Conservation (phyloP, 2,888 invertebrate genomes). For the Tipula confusa region DNA sequence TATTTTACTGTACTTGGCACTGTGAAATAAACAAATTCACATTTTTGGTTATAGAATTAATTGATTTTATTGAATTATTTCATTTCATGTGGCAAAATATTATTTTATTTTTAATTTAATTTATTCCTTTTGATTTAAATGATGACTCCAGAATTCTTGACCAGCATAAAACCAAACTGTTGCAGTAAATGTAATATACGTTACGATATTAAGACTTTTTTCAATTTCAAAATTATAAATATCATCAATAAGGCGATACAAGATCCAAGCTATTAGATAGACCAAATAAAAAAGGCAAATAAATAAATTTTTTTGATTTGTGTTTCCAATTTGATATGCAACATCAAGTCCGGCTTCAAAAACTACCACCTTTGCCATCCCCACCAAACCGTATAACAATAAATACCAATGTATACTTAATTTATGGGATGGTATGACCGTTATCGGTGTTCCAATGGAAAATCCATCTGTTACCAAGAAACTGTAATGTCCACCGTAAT, state of each 20-base stretch:
- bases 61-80: no score
- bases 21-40: no score
- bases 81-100: no score
- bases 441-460: neutral
- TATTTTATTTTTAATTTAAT: no score
- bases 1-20: no score
- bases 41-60: no score
- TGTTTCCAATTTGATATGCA: neutral
- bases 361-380: neutral
- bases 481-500: neutral
- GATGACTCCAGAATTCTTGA: neutral
- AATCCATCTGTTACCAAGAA: neutral
- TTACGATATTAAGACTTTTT: neutral
- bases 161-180: neutral
- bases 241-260: neutral
- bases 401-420: neutral
- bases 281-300: neutral
- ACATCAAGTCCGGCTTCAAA: neutral
- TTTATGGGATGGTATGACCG: neutral
- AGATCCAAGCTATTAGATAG: neutral
- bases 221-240: neutral
- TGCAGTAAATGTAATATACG: neutral
- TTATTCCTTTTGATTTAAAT: neutral
- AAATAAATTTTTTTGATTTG: neutral
- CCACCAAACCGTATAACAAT: neutral